Evolutionary conservation across 2,797 vertebrate genomes (phyloP).

Genomic region (Tragelaphus oryx): DNA sequence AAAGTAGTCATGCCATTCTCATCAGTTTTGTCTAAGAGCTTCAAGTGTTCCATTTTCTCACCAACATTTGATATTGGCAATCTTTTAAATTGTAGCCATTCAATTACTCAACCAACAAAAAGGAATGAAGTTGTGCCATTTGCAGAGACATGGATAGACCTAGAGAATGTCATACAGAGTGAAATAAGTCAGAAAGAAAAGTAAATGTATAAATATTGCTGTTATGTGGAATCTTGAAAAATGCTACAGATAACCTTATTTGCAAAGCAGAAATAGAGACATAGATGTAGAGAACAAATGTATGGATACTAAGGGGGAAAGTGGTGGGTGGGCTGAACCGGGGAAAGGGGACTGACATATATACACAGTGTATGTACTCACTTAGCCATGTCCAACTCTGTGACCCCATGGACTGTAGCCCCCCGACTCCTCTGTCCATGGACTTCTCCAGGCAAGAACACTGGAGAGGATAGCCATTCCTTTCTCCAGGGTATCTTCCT

Average conservation of each 20-base stretch:
- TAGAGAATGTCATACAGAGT: neutral
- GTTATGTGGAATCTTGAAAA: neutral
- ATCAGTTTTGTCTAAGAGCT: neutral
- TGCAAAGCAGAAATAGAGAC: neutral
- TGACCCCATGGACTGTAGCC: neutral
- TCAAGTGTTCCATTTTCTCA: neutral
- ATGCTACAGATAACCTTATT: neutral
- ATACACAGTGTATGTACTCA: accelerated
- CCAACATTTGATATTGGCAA: neutral
- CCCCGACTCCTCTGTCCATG: neutral
- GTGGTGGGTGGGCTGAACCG: accelerated
- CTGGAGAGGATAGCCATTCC: neutral
- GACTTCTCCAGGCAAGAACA: neutral
- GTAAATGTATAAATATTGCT: neutral
- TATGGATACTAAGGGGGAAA: too few species aligned
- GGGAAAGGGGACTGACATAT: neutral
- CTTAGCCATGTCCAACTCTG: accelerated
- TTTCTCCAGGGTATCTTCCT: neutral
- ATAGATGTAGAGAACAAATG: neutral
- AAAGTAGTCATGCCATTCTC: neutral
- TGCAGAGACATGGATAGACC: neutral
- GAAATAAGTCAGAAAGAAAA: neutral
- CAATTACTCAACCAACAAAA: neutral
- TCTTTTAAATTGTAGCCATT: neutral
- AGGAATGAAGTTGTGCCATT: neutral